A percentile compares a stretch with the other conserved stretches of the same genome.
These are phyloP conservation scores for Meganola albula DNA, from an alignment of 2,888 invertebrate species.

Conservation along the genomic window DNA sequence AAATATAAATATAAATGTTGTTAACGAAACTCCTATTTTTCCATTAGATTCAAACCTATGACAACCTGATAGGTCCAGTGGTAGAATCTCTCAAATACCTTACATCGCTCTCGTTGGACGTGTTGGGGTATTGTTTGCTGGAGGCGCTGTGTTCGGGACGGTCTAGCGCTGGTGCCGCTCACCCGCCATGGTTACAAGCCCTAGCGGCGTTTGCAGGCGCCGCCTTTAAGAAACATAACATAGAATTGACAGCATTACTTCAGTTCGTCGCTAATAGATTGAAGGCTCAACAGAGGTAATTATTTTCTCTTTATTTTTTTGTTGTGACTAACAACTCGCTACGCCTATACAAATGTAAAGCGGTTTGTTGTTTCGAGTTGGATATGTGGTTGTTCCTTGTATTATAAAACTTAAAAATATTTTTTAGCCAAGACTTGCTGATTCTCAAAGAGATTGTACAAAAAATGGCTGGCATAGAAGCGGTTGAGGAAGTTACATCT, in stretches of 20 bases:
- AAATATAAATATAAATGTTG: background rate
- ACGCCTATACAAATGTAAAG: too few relatives aligned
- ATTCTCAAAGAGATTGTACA: constrained; percentile 98
- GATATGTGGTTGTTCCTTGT: background rate
- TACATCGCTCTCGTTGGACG: constrained; percentile 96
- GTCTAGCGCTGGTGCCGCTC: constrained; percentile 86
- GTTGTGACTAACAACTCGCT: too few relatives aligned
- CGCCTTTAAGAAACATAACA: constrained; percentile 97
- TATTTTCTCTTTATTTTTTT: too few relatives aligned
- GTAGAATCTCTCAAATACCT: constrained; percentile 98
- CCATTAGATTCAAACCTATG: constrained; percentile 90
- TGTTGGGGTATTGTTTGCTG: constrained; percentile 95
- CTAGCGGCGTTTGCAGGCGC: constrained; percentile 97
- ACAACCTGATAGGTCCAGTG: constrained; percentile 96
- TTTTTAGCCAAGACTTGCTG: constrained; percentile 87
- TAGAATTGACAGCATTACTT: constrained; percentile 95
- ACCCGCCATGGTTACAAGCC: constrained; percentile 96
- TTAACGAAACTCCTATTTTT: background rate
- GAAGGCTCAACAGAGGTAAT: constrained; percentile 96
- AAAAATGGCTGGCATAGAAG: constrained; percentile 99
- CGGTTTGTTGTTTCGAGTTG: too few relatives aligned
- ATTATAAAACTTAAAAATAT: constrained; percentile 2
- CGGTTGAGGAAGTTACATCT: constrained; percentile 95
- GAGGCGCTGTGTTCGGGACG: constrained; percentile 82
- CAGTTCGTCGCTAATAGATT: constrained; percentile 98